phyloP scores from a whole-genome alignment of 2,113 vertebrate genomes.

The Athene cunicularia region DNA sequence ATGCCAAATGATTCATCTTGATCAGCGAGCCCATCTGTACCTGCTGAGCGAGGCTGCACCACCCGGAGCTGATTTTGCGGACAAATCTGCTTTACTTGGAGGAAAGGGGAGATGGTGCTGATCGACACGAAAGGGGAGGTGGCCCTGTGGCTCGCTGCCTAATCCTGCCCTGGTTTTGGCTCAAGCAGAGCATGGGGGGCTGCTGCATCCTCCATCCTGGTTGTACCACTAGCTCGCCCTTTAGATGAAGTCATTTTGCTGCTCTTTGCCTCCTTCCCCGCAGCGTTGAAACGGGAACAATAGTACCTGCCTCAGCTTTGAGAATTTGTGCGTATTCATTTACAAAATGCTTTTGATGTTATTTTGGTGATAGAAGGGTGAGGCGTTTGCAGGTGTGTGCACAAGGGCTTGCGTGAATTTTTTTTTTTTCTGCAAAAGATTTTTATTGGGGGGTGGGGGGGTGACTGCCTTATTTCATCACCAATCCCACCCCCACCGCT shows the following conservation, averaged over 20 bases:
- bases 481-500: rapidly evolving
- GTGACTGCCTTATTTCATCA: not conserved
- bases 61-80: conserved; percentile 22
- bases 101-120: not conserved
- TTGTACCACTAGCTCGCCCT: not conserved
- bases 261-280: not conserved
- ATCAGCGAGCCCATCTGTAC: conserved; percentile 62
- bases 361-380: not conserved
- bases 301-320: not conserved
- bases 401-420: not conserved
- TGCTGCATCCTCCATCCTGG: rapidly evolving
- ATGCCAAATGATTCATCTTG: conserved; percentile 63
- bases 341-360: not conserved
- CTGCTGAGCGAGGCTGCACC: conserved; percentile 48
- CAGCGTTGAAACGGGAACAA: not conserved
- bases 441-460: not conserved
- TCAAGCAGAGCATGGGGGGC: not conserved
- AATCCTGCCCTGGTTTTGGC: not conserved
- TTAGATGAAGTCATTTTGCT: not conserved
- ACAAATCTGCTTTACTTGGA: conserved; percentile 50
- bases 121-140: not conserved
- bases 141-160: not conserved
- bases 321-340: not conserved
- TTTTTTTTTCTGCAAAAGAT: not conserved
- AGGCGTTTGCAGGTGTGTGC: not conserved